Conservation (phyloP, 2,888 invertebrate genomes). For the Netelia fuscicornis region DNA sequence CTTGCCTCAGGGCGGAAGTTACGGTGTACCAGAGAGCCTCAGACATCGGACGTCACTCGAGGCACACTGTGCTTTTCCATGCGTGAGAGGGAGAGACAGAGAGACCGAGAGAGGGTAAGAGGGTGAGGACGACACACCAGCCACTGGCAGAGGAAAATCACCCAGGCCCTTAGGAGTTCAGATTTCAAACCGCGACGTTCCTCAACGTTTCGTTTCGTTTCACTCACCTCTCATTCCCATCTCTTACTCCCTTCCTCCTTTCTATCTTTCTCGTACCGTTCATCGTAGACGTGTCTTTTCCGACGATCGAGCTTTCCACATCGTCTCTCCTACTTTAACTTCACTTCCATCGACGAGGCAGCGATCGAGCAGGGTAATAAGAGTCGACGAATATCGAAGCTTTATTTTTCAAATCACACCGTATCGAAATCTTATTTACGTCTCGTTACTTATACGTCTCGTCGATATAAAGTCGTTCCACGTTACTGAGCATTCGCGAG, state of each 20-base stretch:
- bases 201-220: slow-evolving; percentile 61
- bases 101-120: not conserved
- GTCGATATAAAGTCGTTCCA: too few relatives aligned
- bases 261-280: slow-evolving; percentile 29
- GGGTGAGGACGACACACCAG: slow-evolving; percentile 22
- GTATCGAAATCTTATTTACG: too few relatives aligned
- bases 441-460: too few relatives aligned
- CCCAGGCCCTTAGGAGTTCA: slow-evolving; percentile 76
- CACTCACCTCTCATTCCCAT: slow-evolving; percentile 48
- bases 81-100: slow-evolving; percentile 30
- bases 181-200: slow-evolving; percentile 73
- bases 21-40: slow-evolving; percentile 65
- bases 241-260: slow-evolving; percentile 5
- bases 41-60: slow-evolving; percentile 79
- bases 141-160: slow-evolving; percentile 48
- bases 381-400: too few relatives aligned
- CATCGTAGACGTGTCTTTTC: slow-evolving; percentile 10
- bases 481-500: too few relatives aligned
- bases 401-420: too few relatives aligned
- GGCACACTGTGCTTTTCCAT: slow-evolving; percentile 59
- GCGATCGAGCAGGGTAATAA: too few relatives aligned
- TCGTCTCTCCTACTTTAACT: slow-evolving; percentile 30
- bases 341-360: slow-evolving; percentile 16
- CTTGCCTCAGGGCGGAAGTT: slow-evolving; percentile 64
- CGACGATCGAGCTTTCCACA: slow-evolving; percentile 24